Conservation (phyloP, 2,888 invertebrate species). For the Parochlus steinenii region DNA sequence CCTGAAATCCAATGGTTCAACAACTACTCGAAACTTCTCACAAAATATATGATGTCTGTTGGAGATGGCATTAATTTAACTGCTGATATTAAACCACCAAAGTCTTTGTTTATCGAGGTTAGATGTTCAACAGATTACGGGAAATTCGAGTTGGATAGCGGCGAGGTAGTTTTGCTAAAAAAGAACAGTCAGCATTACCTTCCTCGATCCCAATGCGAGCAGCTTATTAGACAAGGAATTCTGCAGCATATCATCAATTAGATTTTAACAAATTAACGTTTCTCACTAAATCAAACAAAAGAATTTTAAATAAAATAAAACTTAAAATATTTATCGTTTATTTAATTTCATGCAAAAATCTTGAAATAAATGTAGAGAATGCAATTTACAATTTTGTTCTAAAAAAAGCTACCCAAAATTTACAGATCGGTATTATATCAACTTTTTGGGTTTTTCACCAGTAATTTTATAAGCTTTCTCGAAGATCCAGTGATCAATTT, state of each 20-base stretch:
- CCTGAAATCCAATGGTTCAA: slow-evolving; percentile 79
- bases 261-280: no score
- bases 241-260: slow-evolving; percentile 47
- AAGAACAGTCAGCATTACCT: slow-evolving; percentile 84
- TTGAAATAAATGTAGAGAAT: no score
- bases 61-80: slow-evolving; percentile 77
- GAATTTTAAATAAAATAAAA: no score
- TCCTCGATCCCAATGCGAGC: slow-evolving; percentile 76
- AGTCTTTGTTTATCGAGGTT: slow-evolving; percentile 82
- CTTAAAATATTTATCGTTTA: no score
- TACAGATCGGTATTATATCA: no score
- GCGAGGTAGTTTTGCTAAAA: slow-evolving; percentile 73
- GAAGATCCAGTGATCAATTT: no score
- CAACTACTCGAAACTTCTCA: slow-evolving; percentile 70
- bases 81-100: slow-evolving; percentile 77
- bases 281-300: no score
- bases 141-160: slow-evolving; percentile 84
- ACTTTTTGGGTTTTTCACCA: no score
- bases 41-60: slow-evolving; percentile 77
- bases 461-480: no score
- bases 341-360: no score
- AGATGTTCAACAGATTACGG: slow-evolving; percentile 82
- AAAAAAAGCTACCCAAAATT: no score
- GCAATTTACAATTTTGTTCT: no score
- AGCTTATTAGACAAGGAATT: slow-evolving; percentile 77